Evolutionary conservation across 2,113 vertebrate species (phyloP).

Genomic region (Lucifuga dentata): DNA sequence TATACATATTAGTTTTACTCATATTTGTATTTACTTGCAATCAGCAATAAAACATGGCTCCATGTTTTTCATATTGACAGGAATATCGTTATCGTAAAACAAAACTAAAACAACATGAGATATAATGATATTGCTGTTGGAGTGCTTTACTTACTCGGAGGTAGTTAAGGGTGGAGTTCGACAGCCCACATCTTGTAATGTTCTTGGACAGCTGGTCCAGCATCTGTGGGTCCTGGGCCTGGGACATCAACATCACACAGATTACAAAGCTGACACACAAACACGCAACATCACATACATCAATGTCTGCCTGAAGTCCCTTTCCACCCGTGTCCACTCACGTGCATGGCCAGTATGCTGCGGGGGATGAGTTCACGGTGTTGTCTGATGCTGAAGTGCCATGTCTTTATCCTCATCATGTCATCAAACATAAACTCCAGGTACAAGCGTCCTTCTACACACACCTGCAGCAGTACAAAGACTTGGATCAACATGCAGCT

Average conservation of each 20-base stretch:
- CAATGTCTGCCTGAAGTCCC: not conserved
- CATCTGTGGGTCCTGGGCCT: slow-evolving; percentile 99
- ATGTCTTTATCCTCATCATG: slow-evolving; percentile 99
- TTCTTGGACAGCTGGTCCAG: slow-evolving; percentile 99
- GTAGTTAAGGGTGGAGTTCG: slow-evolving; percentile 99
- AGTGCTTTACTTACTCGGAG: slow-evolving; percentile 89
- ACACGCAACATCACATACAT: not conserved
- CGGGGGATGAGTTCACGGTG: slow-evolving; percentile 98
- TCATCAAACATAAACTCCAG: slow-evolving; percentile 99
- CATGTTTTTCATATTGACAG: too few relatives aligned
- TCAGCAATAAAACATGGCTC: too few relatives aligned
- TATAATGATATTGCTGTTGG: not conserved
- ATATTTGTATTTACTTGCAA: too few relatives aligned
- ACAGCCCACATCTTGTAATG: slow-evolving; percentile 97
- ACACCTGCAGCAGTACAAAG: slow-evolving; percentile 85
- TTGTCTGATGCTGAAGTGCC: slow-evolving; percentile 99
- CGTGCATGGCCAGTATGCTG: slow-evolving; percentile 98
- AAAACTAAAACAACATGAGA: too few relatives aligned
- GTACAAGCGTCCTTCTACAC: slow-evolving; percentile 96
- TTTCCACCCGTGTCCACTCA: slow-evolving; percentile 76
- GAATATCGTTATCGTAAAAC: too few relatives aligned
- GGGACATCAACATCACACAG: slow-evolving; percentile 1
- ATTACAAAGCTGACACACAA: not conserved
- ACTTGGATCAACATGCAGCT: not conserved
- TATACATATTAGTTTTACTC: too few relatives aligned